Evolutionary conservation across 92 coral and sea anemone genomes (phyloP), one percentile per base, ranked within the genome.

Genomic region (Palythoa grandiflora): DNA sequence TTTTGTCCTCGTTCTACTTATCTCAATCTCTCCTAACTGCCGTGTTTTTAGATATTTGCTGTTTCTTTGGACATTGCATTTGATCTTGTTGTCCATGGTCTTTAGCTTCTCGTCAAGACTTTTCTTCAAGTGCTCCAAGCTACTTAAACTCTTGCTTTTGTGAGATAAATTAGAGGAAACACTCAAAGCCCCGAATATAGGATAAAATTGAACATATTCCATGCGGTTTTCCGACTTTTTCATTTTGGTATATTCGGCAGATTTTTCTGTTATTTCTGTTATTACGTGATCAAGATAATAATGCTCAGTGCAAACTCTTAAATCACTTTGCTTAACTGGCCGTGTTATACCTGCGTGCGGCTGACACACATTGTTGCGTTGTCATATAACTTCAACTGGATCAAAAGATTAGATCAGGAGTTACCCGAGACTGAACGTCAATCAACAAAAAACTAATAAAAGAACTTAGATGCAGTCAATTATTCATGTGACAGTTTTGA

Each of bases 401-500:
- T 57, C 83, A 78, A 54, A 57, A 78, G 83, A 78, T 55, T 73
- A 60, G 50, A 55, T 78, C 55, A 78, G 83, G 44, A 78, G 37
- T 78, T 60, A 44, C 71, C 55, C 28, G 28, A 28, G 55, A 78
- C 38, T 53, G 38, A 73, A 78, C 36, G 50, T 53, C 13, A 37
- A 55, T n/a, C 36, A 39, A 48, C 50, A 1, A 38, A 17, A 47
- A 19, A 38, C 35, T 47, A 28, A 76, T 47, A 47, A 48, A 4
- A 37, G 28, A 28, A 28, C 28, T 28, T 28, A 28, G 28, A 78
- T 37, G 68, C 51, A 38, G 68, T 35, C 71, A 37, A 9, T 78
- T 20, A 16, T 57, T 17, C 9, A 38, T 78, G 52, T 78, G 83
- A 54, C 71, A 78, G 19, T 63, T 54, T 78, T 78, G 66, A 35